Evolutionary conservation across 2,797 vertebrate genomes (phyloP), one percentile per base, ranked within the genome.

Genomic region (Lerista edwardsae): DNA sequence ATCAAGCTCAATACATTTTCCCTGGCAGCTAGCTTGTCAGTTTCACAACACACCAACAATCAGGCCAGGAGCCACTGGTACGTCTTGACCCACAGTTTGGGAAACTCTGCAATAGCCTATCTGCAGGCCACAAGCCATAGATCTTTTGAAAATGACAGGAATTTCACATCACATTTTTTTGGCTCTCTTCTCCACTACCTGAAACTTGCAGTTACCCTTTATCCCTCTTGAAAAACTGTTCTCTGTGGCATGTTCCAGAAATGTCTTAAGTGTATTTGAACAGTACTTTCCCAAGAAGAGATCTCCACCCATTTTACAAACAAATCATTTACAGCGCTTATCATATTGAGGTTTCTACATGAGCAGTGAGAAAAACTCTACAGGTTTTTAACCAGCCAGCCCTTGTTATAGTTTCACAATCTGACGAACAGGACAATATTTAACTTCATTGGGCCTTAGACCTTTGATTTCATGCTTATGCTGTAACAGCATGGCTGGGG

Each of bases 291-390:
- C 84, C 47, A 76, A 85, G 84, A 90, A 91, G 0, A 0, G 44
- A 90, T 10, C 84, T 68, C 74, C 88, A 82, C 73, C 29, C 75
- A 83, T 86, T 89, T 5, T 8, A 36, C 89, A 84, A 88, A 84
- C 80, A 69, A 15, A 51, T 41, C 1, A 82, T 80, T 86, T 86
- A 44, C 0, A 39, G 78, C 79, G 84, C 83, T 47, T 84, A 84
- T 36, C 73, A 78, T 29, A 23, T 29, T 71, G 34, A 85, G 69
- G 27, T 87, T 82, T 92, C n/a, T 74, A 51, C 15, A 41, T 61
- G 61, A 77, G 57, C n/a, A 64, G 73, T 86, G 77, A 81, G 41
- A 89, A 21, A 77, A 29, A 57, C 10, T 29, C 41, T 44, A 21
- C 75, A 8, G 55, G 34, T 36, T 91, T 88, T 91, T 88, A 90